phyloP scores from a whole-genome alignment of 2,888 invertebrate species.

The Cantharis rufa region DNA sequence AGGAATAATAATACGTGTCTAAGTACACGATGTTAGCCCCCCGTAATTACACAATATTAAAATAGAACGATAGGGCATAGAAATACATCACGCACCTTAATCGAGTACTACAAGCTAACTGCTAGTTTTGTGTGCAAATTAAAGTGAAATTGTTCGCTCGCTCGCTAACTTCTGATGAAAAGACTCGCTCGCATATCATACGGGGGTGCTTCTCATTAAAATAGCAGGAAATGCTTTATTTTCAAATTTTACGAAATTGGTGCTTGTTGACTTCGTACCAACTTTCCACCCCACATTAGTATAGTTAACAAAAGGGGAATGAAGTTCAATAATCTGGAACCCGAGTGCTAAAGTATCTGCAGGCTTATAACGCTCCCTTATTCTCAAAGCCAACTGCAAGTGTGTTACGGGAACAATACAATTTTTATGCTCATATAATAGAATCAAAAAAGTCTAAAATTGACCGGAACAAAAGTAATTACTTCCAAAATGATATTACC shows the following conservation, averaged over 20 bases:
- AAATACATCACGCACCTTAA: conserved; percentile 22
- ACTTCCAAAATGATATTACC: too few relatives aligned
- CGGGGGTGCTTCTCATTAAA: not conserved
- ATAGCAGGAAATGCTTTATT: not conserved
- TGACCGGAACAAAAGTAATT: not conserved
- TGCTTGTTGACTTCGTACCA: not conserved
- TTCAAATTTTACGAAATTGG: not conserved
- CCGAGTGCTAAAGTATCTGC: not conserved
- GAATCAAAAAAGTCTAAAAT: not conserved
- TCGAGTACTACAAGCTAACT: conserved; percentile 22
- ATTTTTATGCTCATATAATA: not conserved
- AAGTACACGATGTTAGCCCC: conserved; percentile 17
- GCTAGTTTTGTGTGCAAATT: conserved; percentile 21
- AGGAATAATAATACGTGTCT: conserved; percentile 20
- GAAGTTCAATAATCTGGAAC: not conserved
- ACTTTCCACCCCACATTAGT: not conserved
- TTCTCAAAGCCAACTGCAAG: not conserved
- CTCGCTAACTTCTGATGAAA: not conserved
- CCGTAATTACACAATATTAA: conserved; percentile 25
- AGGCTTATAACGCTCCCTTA: not conserved
- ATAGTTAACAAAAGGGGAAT: not conserved
- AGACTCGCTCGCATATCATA: not conserved
- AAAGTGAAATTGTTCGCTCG: conserved; percentile 1
- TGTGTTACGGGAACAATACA: not conserved
- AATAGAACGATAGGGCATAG: conserved; percentile 21